Conservation (phyloP, 2,888 invertebrate genomes). For the Terebella lapidaria region DNA sequence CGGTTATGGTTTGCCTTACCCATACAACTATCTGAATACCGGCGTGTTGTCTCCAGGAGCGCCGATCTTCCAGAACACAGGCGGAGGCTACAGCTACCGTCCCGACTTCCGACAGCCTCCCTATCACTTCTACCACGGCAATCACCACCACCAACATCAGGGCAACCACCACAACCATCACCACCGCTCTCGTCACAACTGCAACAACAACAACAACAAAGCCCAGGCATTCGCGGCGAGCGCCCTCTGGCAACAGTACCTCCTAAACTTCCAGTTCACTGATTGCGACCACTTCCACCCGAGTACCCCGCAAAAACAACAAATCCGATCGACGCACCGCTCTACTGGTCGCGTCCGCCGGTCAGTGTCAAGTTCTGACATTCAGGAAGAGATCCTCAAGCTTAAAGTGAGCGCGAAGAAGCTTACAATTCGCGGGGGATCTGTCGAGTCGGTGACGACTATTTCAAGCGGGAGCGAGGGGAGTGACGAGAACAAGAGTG, state of each 20-base stretch:
- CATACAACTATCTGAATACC: neutral
- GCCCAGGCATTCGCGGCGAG: neutral
- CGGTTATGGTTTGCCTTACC: neutral
- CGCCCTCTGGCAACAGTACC: neutral
- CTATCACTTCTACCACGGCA: neutral
- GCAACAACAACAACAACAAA: neutral
- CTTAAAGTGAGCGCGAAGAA: neutral
- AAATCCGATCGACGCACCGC: neutral
- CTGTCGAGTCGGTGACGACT: neutral
- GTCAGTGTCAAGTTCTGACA: neutral
- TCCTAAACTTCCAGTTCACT: neutral
- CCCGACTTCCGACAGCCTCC: neutral
- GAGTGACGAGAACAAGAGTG: neutral
- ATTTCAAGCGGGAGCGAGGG: neutral
- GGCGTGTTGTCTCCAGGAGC: neutral
- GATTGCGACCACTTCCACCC: slow-evolving; percentile 1
- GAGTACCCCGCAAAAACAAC: neutral
- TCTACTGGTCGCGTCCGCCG: neutral
- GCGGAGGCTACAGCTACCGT: neutral
- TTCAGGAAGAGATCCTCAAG: neutral
- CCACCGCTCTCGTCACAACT: neutral
- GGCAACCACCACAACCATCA: neutral
- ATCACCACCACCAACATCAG: no score
- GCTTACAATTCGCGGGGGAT: neutral
- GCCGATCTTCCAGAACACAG: neutral